Evolutionary conservation across 2,888 invertebrate species (phyloP), one percentile per base, ranked within the genome.

Genomic region (Rotaria sp.): DNA sequence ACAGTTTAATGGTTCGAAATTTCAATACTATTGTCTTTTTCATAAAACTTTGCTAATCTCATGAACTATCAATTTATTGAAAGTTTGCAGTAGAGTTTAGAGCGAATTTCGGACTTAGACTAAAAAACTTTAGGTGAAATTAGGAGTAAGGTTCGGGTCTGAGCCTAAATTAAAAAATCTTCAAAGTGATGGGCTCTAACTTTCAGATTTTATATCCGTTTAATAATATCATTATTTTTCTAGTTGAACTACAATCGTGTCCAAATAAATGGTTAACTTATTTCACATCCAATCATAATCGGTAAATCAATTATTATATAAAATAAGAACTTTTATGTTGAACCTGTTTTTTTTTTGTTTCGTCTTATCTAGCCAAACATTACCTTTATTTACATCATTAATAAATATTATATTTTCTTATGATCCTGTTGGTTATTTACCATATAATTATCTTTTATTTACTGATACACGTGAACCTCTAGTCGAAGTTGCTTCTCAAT

Each of bases 371-470:
- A 93, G 94, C 0, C 98, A 99, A 92, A 98, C 97, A 0, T 92
- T 99, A 88, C 99, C 99, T 0, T 93, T 99, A 91, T 99, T 99
- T 92, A 99, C 99, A 0, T 98, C 98, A 0, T 93, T 99, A 26
- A 92, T 99, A 88, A 99, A 99, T 92, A 95, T 96, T 0, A 96
- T 98, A 18, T 97, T 96, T 90, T 95, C 96, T 0, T 99, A 99
- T 91, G 97, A 99, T 92, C 99, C 99, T 0, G 96, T 97, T n/a
- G 98, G 99, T 0, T 94, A 96, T 88, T 89, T 93, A 85, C 99
- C 99, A 0, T 99, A 99, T 92, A 99, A 99, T 92, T 97, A 99
- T 91, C 93, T 99, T 84, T 92, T 99, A 87, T 98, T 98, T 91
- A 94, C 94, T 5, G 98, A 99, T 92, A 94, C 95, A 0, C 92